A percentile compares a stretch with the other conserved stretches of the same genome.
Conservation (phyloP, 2,888 invertebrate species). For the Catocala sponsa region DNA sequence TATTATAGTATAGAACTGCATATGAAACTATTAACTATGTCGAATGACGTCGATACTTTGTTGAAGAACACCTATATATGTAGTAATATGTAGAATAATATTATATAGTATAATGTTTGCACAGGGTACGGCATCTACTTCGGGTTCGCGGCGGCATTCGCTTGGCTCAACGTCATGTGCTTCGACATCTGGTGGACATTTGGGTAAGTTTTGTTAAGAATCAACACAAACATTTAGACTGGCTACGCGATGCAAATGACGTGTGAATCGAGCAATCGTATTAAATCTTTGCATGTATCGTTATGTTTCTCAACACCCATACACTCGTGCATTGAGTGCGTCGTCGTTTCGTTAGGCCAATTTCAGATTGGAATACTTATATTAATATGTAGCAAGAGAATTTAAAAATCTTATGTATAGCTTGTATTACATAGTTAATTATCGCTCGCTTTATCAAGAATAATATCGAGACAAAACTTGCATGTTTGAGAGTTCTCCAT, state of each 20-base stretch:
- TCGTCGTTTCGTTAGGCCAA: too few relatives aligned
- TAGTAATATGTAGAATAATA: neutral
- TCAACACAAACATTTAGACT: slow-evolving; percentile 55
- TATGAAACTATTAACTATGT: too few relatives aligned
- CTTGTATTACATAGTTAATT: too few relatives aligned
- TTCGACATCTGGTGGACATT: slow-evolving; percentile 95
- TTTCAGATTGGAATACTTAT: too few relatives aligned
- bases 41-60: too few relatives aligned
- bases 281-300: slow-evolving; percentile 19
- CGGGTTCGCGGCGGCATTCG: slow-evolving; percentile 91
- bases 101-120: slow-evolving; percentile 63
- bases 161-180: slow-evolving; percentile 94
- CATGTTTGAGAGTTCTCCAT: too few relatives aligned
- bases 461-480: too few relatives aligned
- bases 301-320: slow-evolving; percentile 17
- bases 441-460: too few relatives aligned
- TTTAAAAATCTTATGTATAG: too few relatives aligned
- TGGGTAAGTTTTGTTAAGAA: slow-evolving; percentile 88
- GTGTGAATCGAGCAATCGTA: slow-evolving; percentile 44
- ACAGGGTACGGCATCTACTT: slow-evolving; percentile 91
- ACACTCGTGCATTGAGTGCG: neutral
- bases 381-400: too few relatives aligned
- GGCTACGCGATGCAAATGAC: slow-evolving; percentile 42
- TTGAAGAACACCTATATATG: neutral
- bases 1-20: too few relatives aligned